These are phyloP conservation scores for Mormyrus lacerda DNA, from an alignment of 2,113 vertebrate genomes.

Conservation along the genomic window DNA sequence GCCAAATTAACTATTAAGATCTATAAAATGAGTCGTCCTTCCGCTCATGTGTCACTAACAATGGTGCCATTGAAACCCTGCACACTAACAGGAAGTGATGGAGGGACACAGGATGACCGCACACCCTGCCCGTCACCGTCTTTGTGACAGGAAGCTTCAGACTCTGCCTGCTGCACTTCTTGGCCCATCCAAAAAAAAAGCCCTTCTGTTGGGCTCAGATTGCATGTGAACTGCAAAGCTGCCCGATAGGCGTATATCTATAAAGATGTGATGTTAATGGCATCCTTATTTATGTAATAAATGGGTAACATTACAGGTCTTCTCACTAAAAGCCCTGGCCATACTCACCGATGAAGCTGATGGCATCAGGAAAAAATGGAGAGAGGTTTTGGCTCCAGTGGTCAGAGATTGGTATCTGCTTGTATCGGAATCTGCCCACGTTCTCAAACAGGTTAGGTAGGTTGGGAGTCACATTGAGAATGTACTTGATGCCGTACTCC, in stretches of 20 bases:
- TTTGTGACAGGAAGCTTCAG: slow-evolving; percentile 87
- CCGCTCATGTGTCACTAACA: slow-evolving; percentile 77
- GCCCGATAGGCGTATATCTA: neutral
- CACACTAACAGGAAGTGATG: slow-evolving; percentile 80
- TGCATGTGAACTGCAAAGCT: slow-evolving; percentile 42
- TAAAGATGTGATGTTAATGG: neutral
- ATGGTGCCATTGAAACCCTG: slow-evolving; percentile 87
- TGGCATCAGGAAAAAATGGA: slow-evolving; percentile 83
- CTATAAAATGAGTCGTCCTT: slow-evolving; percentile 83
- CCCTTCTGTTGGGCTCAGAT: slow-evolving; percentile 86
- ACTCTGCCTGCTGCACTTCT: slow-evolving; percentile 93
- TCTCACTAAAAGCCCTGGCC: neutral
- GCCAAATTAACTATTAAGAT: slow-evolving; percentile 74
- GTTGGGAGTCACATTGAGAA: slow-evolving; percentile 82
- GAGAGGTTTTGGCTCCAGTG: slow-evolving; percentile 86
- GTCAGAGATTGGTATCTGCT: slow-evolving; percentile 83
- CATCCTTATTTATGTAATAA: neutral
- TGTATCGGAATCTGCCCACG: slow-evolving; percentile 76
- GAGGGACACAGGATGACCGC: slow-evolving; percentile 97
- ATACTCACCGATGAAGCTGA: slow-evolving; percentile 78
- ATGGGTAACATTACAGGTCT: neutral
- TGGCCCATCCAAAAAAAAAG: slow-evolving; percentile 55
- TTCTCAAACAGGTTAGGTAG: slow-evolving; percentile 83
- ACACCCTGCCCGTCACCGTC: slow-evolving; percentile 91
- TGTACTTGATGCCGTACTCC: slow-evolving; percentile 75